These are phyloP conservation scores for Pilophorus perplexus DNA, from an alignment of 2,888 invertebrate genomes.

Conservation along the genomic window DNA sequence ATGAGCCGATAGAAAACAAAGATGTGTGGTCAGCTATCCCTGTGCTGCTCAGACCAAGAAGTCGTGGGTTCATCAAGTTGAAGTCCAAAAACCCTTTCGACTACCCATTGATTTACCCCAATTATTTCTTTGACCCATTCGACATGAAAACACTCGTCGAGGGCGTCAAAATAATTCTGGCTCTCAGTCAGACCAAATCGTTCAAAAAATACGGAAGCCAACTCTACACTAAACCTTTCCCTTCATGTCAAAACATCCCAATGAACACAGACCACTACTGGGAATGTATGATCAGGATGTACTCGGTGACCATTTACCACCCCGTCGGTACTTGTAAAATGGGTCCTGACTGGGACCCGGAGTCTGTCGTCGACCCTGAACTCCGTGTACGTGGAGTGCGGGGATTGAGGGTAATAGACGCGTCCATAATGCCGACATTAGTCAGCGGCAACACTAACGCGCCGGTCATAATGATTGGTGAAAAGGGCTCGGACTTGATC, in stretches of 20 bases:
- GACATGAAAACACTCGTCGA: slow-evolving; percentile 79
- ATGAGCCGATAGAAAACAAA: slow-evolving; percentile 69
- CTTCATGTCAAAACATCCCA: slow-evolving; percentile 68
- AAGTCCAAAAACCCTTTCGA: slow-evolving; percentile 81
- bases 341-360: slow-evolving; percentile 82
- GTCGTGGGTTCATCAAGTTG: slow-evolving; percentile 77
- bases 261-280: slow-evolving; percentile 74
- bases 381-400: slow-evolving; percentile 75
- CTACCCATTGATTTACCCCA: slow-evolving; percentile 86
- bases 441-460: slow-evolving; percentile 86
- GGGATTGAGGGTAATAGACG: slow-evolving; percentile 77
- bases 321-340: slow-evolving; percentile 85
- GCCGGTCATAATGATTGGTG: slow-evolving; percentile 84
- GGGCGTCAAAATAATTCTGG: slow-evolving; percentile 79
- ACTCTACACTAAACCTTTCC: slow-evolving; percentile 69
- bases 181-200: slow-evolving; percentile 73
- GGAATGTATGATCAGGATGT: slow-evolving; percentile 83
- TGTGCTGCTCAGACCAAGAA: slow-evolving; percentile 73
- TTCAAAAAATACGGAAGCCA: slow-evolving; percentile 72
- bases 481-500: slow-evolving; percentile 84
- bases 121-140: slow-evolving; percentile 77
- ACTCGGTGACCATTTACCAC: slow-evolving; percentile 81
- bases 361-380: slow-evolving; percentile 79
- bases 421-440: slow-evolving; percentile 81
- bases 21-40: slow-evolving; percentile 84